A percentile compares a stretch with the other conserved stretches of the same genome.
phyloP scores from a whole-genome alignment of 1,140 invertebrate species.

The Diuraphis noxia region DNA sequence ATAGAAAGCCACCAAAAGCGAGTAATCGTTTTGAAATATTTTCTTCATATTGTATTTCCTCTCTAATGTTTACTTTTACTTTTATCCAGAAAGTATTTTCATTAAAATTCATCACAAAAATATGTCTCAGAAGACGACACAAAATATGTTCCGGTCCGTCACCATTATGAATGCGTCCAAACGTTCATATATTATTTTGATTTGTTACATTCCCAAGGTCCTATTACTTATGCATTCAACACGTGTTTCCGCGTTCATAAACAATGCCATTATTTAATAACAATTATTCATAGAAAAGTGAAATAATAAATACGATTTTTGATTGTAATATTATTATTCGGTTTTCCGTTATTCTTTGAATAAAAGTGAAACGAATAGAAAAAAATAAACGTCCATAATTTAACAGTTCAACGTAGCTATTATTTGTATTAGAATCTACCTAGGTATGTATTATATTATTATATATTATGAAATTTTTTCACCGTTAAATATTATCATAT shows the following conservation, averaged over 20 bases:
- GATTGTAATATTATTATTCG: not conserved
- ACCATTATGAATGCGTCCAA: not conserved
- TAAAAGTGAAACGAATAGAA: not conserved
- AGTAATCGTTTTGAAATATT: not conserved
- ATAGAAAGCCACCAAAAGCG: not conserved
- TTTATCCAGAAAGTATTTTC: not conserved
- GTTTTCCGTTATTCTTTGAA: not conserved
- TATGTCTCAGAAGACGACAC: not conserved
- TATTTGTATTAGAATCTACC: not conserved
- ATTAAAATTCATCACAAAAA: not conserved
- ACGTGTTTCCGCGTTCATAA: not conserved
- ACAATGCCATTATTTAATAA: not conserved
- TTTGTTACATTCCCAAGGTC: slow-evolving; percentile 3
- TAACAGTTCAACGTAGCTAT: not conserved
- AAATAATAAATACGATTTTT: not conserved
- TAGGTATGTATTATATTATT: not conserved
- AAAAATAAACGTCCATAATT: not conserved
- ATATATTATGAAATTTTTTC: not conserved
- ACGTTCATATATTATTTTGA: not conserved
- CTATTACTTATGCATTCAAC: not conserved
- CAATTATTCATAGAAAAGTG: not conserved
- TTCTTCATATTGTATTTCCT: not conserved
- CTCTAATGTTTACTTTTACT: slow-evolving; percentile 24
- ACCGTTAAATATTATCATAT: not conserved
- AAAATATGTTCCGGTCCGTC: slow-evolving; percentile 5